Evolutionary conservation across 2,888 invertebrate species (phyloP).

Genomic region (Cremastinae sp.): DNA sequence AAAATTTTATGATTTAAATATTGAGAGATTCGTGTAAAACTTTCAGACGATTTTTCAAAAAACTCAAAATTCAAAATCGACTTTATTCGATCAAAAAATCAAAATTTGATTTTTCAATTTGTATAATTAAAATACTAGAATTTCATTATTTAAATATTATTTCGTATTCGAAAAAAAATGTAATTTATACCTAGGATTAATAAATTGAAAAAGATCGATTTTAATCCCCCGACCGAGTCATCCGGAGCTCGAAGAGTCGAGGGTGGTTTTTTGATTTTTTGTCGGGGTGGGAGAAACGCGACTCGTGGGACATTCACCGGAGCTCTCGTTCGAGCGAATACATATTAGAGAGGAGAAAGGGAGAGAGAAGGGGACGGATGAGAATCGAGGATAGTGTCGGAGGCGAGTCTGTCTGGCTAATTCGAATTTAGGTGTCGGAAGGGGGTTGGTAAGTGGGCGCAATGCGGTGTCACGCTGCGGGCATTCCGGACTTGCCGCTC

Average conservation of each 20-base stretch:
- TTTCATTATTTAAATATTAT: too few species aligned
- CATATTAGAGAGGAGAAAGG: background rate
- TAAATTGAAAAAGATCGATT: too few species aligned
- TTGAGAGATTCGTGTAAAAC: too few species aligned
- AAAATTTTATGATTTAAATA: too few species aligned
- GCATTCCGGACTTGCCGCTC: conserved; percentile 70
- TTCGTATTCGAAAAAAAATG: too few species aligned
- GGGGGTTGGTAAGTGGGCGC: conserved; percentile 77
- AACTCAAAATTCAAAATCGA: too few species aligned
- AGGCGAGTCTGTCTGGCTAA: conserved; percentile 70
- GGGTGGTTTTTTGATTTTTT: conserved; percentile 46
- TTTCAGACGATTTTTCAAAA: too few species aligned
- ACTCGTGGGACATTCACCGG: conserved; percentile 38
- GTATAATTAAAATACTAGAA: too few species aligned
- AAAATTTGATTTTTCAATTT: too few species aligned
- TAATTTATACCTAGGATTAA: too few species aligned
- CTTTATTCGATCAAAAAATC: too few species aligned
- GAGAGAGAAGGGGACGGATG: conserved; percentile 63
- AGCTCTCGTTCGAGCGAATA: conserved; percentile 11
- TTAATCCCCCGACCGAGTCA: too few species aligned
- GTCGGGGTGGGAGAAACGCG: conserved; percentile 42
- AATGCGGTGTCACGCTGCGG: conserved; percentile 78
- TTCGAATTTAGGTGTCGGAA: conserved; percentile 78
- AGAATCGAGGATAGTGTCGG: conserved; percentile 70
- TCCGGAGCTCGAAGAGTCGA: conserved; percentile 24